These are phyloP conservation scores for Rhabditoides inermis DNA, from an alignment of 2,888 invertebrate genomes.

Conservation along the genomic window DNA sequence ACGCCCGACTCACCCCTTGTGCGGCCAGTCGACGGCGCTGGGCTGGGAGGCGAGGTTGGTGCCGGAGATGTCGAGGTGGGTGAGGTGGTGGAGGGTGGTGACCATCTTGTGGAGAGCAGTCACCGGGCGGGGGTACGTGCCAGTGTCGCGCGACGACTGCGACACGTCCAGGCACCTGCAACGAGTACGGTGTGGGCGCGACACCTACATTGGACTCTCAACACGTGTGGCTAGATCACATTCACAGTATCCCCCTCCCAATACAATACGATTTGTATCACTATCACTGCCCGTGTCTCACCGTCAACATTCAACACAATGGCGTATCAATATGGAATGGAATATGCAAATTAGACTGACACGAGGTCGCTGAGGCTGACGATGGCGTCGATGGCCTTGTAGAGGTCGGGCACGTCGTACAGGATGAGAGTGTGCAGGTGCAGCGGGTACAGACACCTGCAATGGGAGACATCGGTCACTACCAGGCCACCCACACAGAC, in stretches of 20 bases:
- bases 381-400: constrained; percentile 56
- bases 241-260: no score
- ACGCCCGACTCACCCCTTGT: no score
- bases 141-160: constrained; percentile 60
- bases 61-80: constrained; percentile 84
- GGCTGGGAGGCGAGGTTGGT: constrained; percentile 77
- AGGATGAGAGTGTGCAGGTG: constrained; percentile 69
- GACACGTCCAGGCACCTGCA: constrained; percentile 76
- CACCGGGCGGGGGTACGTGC: constrained; percentile 70
- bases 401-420: constrained; percentile 69
- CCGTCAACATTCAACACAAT: neutral
- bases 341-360: constrained; percentile 49
- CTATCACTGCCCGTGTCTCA: neutral
- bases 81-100: constrained; percentile 66
- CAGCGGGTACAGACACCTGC: constrained; percentile 62
- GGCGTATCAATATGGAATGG: neutral
- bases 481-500: no score
- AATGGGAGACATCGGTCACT: neutral
- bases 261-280: no score
- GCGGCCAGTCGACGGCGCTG: constrained; percentile 59
- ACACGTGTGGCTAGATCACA: no score
- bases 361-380: constrained; percentile 57
- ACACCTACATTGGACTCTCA: no score
- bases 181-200: no score
- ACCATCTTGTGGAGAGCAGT: constrained; percentile 67